These are phyloP conservation scores for Dysmachus trigonus DNA, from an alignment of 2,888 invertebrate genomes.

Conservation along the genomic window DNA sequence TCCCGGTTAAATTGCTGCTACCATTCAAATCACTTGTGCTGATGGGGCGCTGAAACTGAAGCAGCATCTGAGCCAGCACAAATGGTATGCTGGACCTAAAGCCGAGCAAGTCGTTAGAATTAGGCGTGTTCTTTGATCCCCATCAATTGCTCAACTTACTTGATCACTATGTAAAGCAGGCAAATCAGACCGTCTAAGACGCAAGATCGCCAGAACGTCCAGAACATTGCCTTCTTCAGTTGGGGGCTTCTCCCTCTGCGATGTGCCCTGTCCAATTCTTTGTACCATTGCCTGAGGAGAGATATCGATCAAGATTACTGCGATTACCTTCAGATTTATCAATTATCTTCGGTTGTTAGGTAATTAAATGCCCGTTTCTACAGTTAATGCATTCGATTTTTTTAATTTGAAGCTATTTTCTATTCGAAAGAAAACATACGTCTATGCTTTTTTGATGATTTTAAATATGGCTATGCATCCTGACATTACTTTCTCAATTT, in stretches of 20 bases:
- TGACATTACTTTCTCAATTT: too few species aligned
- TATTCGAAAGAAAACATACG: too few species aligned
- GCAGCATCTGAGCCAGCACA: conserved; percentile 61
- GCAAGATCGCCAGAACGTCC: conserved; percentile 76
- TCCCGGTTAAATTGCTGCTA: not conserved
- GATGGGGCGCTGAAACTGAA: conserved; percentile 59
- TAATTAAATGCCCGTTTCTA: too few species aligned
- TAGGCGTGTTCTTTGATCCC: not conserved
- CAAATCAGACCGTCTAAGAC: conserved; percentile 72
- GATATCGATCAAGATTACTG: not conserved
- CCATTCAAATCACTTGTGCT: not conserved
- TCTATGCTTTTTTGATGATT: too few species aligned
- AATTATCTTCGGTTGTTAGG: too few species aligned
- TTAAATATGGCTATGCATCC: too few species aligned
- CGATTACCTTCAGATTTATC: too few species aligned
- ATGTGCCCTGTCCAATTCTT: conserved; percentile 69
- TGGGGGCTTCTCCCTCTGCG: conserved; percentile 70
- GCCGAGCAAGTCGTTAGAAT: conserved; percentile 7
- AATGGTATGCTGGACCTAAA: conserved; percentile 62
- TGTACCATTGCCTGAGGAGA: conserved; percentile 72
- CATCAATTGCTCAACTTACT: conserved; percentile 54
- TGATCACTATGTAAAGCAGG: conserved; percentile 63
- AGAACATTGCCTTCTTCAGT: conserved; percentile 72
- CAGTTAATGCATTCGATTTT: too few species aligned
- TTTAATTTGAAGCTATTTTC: too few species aligned